A percentile compares a stretch with the other conserved stretches of the same genome.
Conservation (phyloP, 2,888 invertebrate genomes). For the Drosophila gaucha region DNA sequence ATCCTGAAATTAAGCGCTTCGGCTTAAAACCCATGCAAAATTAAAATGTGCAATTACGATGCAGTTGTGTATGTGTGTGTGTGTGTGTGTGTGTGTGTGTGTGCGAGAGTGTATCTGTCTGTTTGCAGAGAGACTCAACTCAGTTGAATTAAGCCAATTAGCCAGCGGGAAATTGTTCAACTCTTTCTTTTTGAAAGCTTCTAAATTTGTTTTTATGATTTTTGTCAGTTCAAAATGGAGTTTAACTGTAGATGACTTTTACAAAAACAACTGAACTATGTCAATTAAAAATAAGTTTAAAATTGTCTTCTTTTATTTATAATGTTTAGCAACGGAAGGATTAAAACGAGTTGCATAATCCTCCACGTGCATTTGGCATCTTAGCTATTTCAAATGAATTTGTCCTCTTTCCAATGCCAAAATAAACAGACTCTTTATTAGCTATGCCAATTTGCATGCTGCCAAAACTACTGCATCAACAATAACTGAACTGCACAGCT, state of each 20-base stretch:
- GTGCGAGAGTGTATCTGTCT: not conserved
- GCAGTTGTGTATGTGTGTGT: conserved; percentile 14
- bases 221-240: not conserved
- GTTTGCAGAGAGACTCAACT: not conserved
- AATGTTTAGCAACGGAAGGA: too few relatives aligned
- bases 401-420: too few relatives aligned
- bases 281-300: too few relatives aligned
- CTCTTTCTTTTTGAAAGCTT: not conserved
- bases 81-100: not conserved
- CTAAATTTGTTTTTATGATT: not conserved
- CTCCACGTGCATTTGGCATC: too few relatives aligned
- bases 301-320: not conserved
- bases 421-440: too few relatives aligned
- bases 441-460: too few relatives aligned
- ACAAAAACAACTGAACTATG: too few relatives aligned
- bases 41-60: conserved; percentile 67
- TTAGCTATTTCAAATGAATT: not conserved
- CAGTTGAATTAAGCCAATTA: conserved; percentile 6
- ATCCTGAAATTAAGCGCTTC: conserved; percentile 61
- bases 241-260: not conserved
- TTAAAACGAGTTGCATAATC: too few relatives aligned
- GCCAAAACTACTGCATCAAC: too few relatives aligned
- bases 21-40: conserved; percentile 64
- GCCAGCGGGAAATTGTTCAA: conserved; percentile 14
- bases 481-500: not conserved